Conservation (phyloP, 2,113 vertebrate genomes). For the Harpagus bidentatus region DNA sequence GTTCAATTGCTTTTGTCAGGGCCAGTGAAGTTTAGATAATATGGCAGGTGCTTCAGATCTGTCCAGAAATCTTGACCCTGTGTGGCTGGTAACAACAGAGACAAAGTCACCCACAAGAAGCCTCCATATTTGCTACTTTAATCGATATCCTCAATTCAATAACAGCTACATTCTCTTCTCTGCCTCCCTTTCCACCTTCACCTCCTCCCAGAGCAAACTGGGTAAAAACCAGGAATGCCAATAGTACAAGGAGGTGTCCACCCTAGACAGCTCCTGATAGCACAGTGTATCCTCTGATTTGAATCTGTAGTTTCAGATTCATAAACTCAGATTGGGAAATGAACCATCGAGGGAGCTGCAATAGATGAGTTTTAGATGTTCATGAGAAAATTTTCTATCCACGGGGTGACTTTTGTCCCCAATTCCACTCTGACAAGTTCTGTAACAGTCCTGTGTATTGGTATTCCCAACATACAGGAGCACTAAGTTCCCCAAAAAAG, state of each 20-base stretch:
- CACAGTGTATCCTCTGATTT: too few species aligned
- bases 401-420: not conserved
- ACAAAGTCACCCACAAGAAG: not conserved
- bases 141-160: not conserved
- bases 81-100: not conserved
- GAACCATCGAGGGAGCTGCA: too few species aligned
- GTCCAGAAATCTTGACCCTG: not conserved
- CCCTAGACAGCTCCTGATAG: not conserved
- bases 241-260: not conserved
- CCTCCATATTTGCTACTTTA: not conserved
- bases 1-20: not conserved
- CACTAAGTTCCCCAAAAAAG: not conserved
- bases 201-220: not conserved
- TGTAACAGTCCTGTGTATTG: not conserved
- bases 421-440: not conserved
- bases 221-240: not conserved
- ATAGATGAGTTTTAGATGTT: not conserved
- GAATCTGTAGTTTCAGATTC: not conserved
- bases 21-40: not conserved
- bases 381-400: not conserved
- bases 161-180: not conserved
- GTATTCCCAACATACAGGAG: not conserved
- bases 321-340: not conserved
- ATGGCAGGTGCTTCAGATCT: not conserved
- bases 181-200: not conserved